phyloP scores from a whole-genome alignment of 1,140 invertebrate species.

The Drosophila sulfurigaster region DNA sequence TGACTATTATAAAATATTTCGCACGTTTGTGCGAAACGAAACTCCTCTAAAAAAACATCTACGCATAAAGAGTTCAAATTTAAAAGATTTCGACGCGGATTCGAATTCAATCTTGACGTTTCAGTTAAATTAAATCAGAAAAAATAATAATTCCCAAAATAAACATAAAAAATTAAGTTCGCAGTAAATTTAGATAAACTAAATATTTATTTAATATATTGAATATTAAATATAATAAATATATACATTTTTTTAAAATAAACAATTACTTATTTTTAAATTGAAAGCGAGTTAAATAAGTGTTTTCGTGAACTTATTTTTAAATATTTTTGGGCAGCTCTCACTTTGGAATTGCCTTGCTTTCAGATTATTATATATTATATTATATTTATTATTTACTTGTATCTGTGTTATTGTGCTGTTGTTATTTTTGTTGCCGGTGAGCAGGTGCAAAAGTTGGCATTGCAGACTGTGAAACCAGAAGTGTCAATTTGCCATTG shows the following conservation, averaged over 20 bases:
- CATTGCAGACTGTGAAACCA: slow-evolving; percentile 33
- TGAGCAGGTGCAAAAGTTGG: slow-evolving; percentile 66
- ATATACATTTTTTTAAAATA: not conserved
- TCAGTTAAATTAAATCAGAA: slow-evolving; percentile 6
- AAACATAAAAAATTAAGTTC: slow-evolving; percentile 2
- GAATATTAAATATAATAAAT: too few species aligned
- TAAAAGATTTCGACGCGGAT: slow-evolving; percentile 4
- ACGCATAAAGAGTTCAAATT: slow-evolving; percentile 25
- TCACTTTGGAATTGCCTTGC: not conserved
- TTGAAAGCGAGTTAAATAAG: not conserved
- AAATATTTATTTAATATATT: slow-evolving; percentile 13
- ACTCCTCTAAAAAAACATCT: slow-evolving; percentile 36
- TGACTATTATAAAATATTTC: slow-evolving; percentile 65
- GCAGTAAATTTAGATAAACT: not conserved
- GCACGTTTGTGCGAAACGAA: slow-evolving; percentile 58
- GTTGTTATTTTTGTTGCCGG: not conserved
- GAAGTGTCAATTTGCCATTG: slow-evolving; percentile 36
- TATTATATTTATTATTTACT: not conserved
- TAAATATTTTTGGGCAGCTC: not conserved
- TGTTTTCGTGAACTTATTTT: not conserved
- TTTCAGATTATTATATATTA: slow-evolving; percentile 2
- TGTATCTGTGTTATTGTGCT: not conserved
- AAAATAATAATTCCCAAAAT: slow-evolving; percentile 3
- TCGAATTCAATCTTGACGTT: slow-evolving; percentile 21
- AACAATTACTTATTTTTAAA: not conserved